phyloP scores from a whole-genome alignment of 2,888 invertebrate species.

The Hypselothyrea guttata region DNA sequence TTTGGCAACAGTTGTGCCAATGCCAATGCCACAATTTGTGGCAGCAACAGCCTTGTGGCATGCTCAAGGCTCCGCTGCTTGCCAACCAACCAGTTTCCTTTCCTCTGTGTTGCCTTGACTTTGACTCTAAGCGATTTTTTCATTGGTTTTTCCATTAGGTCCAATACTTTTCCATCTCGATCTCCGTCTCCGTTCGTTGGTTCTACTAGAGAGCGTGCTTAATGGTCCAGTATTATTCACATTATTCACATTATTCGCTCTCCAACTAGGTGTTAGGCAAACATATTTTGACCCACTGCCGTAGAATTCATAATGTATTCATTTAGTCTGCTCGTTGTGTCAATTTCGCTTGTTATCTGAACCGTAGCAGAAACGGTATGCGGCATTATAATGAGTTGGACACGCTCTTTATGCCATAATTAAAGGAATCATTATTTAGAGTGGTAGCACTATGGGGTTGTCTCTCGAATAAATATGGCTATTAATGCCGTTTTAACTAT shows the following conservation, averaged over 20 bases:
- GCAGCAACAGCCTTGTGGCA: slow-evolving; percentile 30
- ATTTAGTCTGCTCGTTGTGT: slow-evolving; percentile 16
- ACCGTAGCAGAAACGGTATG: slow-evolving; percentile 26
- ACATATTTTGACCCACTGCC: slow-evolving; percentile 38
- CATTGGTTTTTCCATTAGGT: slow-evolving; percentile 52
- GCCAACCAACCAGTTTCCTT: slow-evolving; percentile 6
- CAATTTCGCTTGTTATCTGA: slow-evolving; percentile 9
- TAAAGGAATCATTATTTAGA: background rate
- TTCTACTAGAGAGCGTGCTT: slow-evolving; percentile 49
- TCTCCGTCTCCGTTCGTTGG: slow-evolving; percentile 11
- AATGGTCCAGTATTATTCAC: slow-evolving; percentile 46
- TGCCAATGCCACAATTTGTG: slow-evolving; percentile 7
- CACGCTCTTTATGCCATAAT: slow-evolving; percentile 7
- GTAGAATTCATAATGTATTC: slow-evolving; percentile 16
- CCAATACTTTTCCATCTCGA: slow-evolving; percentile 3
- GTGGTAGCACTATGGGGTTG: too few species aligned
- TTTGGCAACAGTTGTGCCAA: too few species aligned
- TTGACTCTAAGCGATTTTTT: slow-evolving; percentile 46
- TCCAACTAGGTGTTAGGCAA: slow-evolving; percentile 37
- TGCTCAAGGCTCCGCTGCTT: slow-evolving; percentile 28
- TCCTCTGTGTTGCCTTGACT: slow-evolving; percentile 42
- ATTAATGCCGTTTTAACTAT: too few species aligned
- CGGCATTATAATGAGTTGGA: slow-evolving; percentile 5
- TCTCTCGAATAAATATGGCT: too few species aligned
- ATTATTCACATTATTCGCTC: too few species aligned